Evolutionary conservation across 2,113 vertebrate species (phyloP), one percentile per base, ranked within the genome.

Genomic region (Carollia perspicillata): DNA sequence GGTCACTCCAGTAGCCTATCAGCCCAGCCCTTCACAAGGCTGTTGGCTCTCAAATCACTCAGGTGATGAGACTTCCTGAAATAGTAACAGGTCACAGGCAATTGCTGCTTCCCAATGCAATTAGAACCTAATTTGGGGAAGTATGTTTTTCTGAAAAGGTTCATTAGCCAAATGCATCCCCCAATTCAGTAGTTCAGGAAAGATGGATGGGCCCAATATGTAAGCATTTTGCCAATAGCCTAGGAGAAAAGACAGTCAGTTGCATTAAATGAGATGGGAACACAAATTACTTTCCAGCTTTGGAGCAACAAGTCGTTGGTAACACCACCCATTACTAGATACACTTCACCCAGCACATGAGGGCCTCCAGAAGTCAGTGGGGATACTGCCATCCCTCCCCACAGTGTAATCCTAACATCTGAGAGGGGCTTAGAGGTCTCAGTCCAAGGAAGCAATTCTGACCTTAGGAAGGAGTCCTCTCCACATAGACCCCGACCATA

Each of bases 181-280:
- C 96, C 94, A 97, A 96, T 71, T 80, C 33, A 65, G 58, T 58
- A 94, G 30, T 69, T 95, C 94, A 97, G 72, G 83, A 95, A 97
- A 97, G 97, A 93, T 18, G 69, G 97, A 98, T 98, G 96, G 74
- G 75, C n/a, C 51, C 51, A 92, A 84, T 77, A 96, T 72, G 85
- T 87, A 93, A 90, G 90, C 92, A 84, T 94, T 95, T 97, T 28
- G 3, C 0, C 84, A 74, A 79, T 97, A 71, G 96, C 97, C 96
- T 89, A 58, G 42, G 84, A 97, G 97, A 84, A 97, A 95, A 83
- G 51, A 72, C 63, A 95, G 88, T 79, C 74, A 95, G 88, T 79
- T 77, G 37, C 85, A 30, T 96, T 95, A 93, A 90, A 83, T 13
- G 55, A 89, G 92, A 94, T 90, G 71, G 44, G 55, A 95, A 84